phyloP scores from a whole-genome alignment of 2,888 invertebrate species.

The Eretmocerus hayati region DNA sequence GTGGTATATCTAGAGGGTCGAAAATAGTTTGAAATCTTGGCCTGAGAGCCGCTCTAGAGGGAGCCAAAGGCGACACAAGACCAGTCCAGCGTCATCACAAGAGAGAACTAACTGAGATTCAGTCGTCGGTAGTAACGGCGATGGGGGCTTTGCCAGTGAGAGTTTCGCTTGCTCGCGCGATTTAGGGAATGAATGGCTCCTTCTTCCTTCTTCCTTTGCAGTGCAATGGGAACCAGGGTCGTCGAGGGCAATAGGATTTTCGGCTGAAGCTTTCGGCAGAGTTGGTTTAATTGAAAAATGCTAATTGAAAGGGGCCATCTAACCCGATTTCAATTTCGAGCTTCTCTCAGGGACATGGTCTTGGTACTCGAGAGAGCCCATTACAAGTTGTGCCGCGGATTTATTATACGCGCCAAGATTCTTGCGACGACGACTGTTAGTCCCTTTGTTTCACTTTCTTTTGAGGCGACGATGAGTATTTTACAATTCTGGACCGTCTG shows the following conservation, averaged over 20 bases:
- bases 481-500: too few species aligned
- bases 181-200: slow-evolving; percentile 14
- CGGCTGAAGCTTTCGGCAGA: slow-evolving; percentile 12
- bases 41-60: neutral
- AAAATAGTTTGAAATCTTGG: slow-evolving; percentile 13
- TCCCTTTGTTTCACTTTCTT: too few species aligned
- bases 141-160: neutral
- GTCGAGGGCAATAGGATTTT: slow-evolving; percentile 1
- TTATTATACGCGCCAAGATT: too few species aligned
- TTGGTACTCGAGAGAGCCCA: too few species aligned
- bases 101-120: too few species aligned
- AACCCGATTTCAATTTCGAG: slow-evolving; percentile 11
- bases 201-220: neutral
- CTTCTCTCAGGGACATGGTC: too few species aligned
- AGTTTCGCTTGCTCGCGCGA: neutral
- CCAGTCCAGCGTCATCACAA: too few species aligned
- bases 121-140: neutral
- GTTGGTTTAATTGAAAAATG: slow-evolving; percentile 23
- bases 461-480: too few species aligned
- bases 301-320: slow-evolving; percentile 17
- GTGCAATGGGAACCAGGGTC: too few species aligned
- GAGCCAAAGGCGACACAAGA: too few species aligned
- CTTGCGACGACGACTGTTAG: too few species aligned
- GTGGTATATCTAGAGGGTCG: neutral
- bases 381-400: too few species aligned